phyloP scores from a whole-genome alignment of 1,140 invertebrate species.

The Carposina sasakii region DNA sequence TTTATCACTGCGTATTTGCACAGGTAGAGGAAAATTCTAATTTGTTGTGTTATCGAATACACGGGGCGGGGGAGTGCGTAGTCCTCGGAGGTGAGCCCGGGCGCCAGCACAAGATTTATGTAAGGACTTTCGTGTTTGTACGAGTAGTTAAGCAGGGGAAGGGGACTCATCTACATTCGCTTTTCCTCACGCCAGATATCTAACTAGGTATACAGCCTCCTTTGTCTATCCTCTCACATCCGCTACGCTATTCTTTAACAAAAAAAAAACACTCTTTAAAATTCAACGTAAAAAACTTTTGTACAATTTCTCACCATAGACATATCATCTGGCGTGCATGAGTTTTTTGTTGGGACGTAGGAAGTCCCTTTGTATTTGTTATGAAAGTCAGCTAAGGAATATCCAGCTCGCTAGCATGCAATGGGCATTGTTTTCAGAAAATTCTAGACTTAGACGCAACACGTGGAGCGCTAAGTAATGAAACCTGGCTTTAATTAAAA shows the following conservation, averaged over 20 bases:
- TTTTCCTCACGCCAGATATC: constrained; percentile 57
- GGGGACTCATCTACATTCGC: constrained; percentile 70
- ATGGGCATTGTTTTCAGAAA: constrained; percentile 62
- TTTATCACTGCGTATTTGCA: constrained; percentile 34
- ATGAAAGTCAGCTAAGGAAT: constrained; percentile 69
- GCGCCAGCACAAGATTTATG: constrained; percentile 72
- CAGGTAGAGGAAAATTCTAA: constrained; percentile 43
- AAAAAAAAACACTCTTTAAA: constrained; percentile 61
- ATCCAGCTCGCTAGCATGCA: constrained; percentile 44
- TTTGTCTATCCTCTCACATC: constrained; percentile 65
- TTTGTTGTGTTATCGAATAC: constrained; percentile 58
- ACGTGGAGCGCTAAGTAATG: constrained; percentile 59
- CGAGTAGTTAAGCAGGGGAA: constrained; percentile 65
- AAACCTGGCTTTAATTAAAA: constrained; percentile 50
- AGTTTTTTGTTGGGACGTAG: constrained; percentile 68
- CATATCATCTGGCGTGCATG: constrained; percentile 68
- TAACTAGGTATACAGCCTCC: constrained; percentile 57
- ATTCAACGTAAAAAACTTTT: constrained; percentile 57
- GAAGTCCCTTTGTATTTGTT: constrained; percentile 64
- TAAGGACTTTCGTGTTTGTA: constrained; percentile 73
- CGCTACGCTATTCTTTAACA: constrained; percentile 63
- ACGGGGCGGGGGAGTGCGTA: constrained; percentile 43
- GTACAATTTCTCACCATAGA: constrained; percentile 69
- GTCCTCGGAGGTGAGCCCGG: constrained; percentile 54
- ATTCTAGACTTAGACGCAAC: constrained; percentile 63